These are phyloP conservation scores for Drosophila neocordata DNA, from an alignment of 1,140 invertebrate species.

Conservation along the genomic window DNA sequence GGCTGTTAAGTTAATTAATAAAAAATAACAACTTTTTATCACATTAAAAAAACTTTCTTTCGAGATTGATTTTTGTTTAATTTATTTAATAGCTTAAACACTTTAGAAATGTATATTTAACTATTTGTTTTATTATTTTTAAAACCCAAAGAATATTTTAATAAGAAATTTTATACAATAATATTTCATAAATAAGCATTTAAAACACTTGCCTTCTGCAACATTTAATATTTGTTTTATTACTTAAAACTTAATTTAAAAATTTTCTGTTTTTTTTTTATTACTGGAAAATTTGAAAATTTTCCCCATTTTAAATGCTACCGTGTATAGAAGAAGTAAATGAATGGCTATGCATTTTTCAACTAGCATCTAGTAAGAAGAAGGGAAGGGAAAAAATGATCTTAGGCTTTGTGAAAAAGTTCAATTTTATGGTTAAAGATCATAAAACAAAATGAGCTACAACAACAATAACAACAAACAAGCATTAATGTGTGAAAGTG, in stretches of 20 bases:
- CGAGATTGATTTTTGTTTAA: neutral
- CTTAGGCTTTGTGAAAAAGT: conserved; percentile 29
- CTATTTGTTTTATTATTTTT: no score
- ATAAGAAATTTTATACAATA: no score
- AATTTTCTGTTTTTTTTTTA: neutral
- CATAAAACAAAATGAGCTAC: conserved; percentile 56
- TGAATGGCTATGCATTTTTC: neutral
- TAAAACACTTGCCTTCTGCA: no score
- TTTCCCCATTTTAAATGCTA: neutral
- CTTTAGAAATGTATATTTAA: neutral
- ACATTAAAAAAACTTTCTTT: no score
- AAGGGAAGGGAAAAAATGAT: conserved; percentile 8
- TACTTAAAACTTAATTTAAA: no score
- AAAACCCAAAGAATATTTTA: no score
- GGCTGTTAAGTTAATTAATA: neutral
- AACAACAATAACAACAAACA: conserved; percentile 9
- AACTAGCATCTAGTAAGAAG: neutral
- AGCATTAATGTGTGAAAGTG: conserved; percentile 57
- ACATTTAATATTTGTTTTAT: no score
- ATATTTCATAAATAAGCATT: no score
- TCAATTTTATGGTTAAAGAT: conserved; percentile 40
- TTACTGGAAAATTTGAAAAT: neutral
- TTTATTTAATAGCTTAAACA: neutral
- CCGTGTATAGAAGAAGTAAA: neutral
- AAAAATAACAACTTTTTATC: no score